Percentiles rank a stretch among this genome's conserved stretches.
Conservation (phyloP, 2,113 vertebrate species). For the Apus apus region DNA sequence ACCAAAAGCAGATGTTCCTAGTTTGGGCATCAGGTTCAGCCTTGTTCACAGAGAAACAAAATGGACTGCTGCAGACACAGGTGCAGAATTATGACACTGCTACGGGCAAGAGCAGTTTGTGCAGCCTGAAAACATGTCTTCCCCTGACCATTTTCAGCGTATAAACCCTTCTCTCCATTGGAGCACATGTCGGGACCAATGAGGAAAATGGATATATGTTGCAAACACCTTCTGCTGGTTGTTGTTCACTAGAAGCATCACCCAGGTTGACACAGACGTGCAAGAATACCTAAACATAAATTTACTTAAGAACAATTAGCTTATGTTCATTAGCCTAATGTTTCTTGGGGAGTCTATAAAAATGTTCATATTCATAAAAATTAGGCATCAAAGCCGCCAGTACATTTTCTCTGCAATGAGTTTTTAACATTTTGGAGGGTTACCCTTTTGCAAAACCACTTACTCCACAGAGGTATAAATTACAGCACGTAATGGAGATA, state of each 20-base stretch:
- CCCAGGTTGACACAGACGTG: constrained; percentile 31
- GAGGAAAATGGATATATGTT: constrained; percentile 10
- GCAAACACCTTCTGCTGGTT: constrained; percentile 48
- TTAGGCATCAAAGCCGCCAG: background rate
- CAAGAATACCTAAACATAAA: background rate
- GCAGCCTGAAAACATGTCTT: constrained; percentile 53
- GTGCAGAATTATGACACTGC: constrained; percentile 66
- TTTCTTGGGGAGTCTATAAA: constrained; percentile 30
- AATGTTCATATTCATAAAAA: constrained; percentile 33
- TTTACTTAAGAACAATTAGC: background rate
- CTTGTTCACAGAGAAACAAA: constrained; percentile 55
- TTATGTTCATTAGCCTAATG: constrained; percentile 39
- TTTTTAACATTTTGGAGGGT: constrained; percentile 44
- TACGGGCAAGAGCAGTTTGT: constrained; percentile 15
- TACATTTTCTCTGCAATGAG: background rate
- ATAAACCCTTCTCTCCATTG: constrained; percentile 28
- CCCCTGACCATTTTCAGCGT: constrained; percentile 36
- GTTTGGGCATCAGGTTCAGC: constrained; percentile 39
- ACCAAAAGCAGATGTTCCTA: constrained; percentile 65
- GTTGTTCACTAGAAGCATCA: constrained; percentile 20
- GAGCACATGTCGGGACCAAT: constrained; percentile 69
- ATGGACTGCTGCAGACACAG: constrained; percentile 70
- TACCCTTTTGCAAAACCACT: constrained; percentile 29
- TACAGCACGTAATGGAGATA: background rate
- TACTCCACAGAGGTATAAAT: constrained; percentile 18